Percentiles rank a stretch among this genome's conserved stretches.
Conservation (phyloP, 1,140 invertebrate genomes). For the Orussus abietinus region DNA sequence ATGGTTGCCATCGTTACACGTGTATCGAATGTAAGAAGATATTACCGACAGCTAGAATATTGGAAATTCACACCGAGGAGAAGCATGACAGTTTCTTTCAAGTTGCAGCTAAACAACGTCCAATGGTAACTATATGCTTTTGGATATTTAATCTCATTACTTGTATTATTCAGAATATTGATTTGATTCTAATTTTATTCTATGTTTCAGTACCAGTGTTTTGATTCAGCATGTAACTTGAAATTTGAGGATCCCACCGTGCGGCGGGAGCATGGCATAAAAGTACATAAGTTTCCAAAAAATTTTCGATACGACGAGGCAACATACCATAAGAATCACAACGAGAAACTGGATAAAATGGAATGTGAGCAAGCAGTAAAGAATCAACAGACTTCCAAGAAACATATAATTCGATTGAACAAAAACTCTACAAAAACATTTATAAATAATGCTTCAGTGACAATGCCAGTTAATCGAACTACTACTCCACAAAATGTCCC, state of each 20-base stretch:
- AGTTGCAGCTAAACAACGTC: conserved; percentile 57
- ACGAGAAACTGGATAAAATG: conserved; percentile 25
- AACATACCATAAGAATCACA: conserved; percentile 22
- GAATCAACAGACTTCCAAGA: conserved; percentile 6
- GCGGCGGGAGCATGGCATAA: conserved; percentile 60
- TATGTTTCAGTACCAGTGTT: conserved; percentile 62
- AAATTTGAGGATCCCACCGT: conserved; percentile 56
- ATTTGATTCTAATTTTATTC: conserved; percentile 20
- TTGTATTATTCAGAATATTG: conserved; percentile 15
- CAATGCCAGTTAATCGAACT: too few relatives aligned
- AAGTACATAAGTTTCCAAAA: conserved; percentile 61
- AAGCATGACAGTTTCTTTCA: conserved; percentile 68
- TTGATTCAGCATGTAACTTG: conserved; percentile 59
- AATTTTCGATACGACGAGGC: conserved; percentile 59
- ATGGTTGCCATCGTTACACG: conserved; percentile 47
- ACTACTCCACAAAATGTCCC: too few relatives aligned
- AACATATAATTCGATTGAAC: conserved; percentile 17
- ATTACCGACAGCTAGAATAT: conserved; percentile 60
- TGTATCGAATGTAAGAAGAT: conserved; percentile 58
- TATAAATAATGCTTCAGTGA: too few relatives aligned
- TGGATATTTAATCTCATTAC: conserved; percentile 8
- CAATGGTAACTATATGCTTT: conserved; percentile 55
- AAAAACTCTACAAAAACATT: too few relatives aligned
- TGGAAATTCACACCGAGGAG: conserved; percentile 69
- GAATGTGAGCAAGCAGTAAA: conserved; percentile 11